Conservation (phyloP, 2,888 invertebrate genomes). For the Drosophila longiperda region DNA sequence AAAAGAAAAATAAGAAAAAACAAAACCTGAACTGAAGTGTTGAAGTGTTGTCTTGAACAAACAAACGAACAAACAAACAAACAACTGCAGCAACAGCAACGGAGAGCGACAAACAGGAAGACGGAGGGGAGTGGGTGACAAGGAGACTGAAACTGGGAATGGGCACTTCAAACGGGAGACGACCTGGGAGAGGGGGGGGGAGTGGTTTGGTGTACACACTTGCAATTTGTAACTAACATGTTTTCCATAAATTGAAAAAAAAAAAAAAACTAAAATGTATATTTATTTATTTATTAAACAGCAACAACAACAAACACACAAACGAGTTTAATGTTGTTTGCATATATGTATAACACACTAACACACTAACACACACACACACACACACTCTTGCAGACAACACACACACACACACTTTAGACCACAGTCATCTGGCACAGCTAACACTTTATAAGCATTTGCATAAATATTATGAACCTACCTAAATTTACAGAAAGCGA, state of each 20-base stretch:
- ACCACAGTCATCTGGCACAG: conserved; percentile 11
- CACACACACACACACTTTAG: conserved; percentile 29
- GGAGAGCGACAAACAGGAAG: conserved; percentile 30
- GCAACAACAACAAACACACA: conserved; percentile 48
- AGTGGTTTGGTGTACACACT: conserved; percentile 50
- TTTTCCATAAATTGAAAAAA: conserved; percentile 40
- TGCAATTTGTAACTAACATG: conserved; percentile 73
- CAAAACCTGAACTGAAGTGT: conserved; percentile 63
- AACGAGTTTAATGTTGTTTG: conserved; percentile 61
- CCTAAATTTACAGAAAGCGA: conserved; percentile 40
- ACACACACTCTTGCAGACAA: conserved; percentile 7
- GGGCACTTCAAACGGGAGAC: conserved; percentile 10
- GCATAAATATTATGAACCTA: conserved; percentile 51
- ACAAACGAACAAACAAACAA: conserved; percentile 43
- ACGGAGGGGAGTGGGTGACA: conserved; percentile 3
- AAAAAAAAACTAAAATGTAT: conserved; percentile 13
- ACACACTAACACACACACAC: conserved; percentile 26
- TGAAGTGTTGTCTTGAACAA: conserved; percentile 71
- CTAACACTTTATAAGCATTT: conserved; percentile 44
- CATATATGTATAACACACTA: conserved; percentile 52
- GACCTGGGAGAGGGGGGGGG: not conserved
- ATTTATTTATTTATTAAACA: conserved; percentile 71
- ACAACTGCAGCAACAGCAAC: conserved; percentile 34
- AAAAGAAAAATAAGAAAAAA: conserved; percentile 26
- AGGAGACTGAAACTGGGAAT: conserved; percentile 14